Evolutionary conservation across 2,888 invertebrate species (phyloP), one percentile per base, ranked within the genome.

Genomic region (Rambutsinella grinnellia): DNA sequence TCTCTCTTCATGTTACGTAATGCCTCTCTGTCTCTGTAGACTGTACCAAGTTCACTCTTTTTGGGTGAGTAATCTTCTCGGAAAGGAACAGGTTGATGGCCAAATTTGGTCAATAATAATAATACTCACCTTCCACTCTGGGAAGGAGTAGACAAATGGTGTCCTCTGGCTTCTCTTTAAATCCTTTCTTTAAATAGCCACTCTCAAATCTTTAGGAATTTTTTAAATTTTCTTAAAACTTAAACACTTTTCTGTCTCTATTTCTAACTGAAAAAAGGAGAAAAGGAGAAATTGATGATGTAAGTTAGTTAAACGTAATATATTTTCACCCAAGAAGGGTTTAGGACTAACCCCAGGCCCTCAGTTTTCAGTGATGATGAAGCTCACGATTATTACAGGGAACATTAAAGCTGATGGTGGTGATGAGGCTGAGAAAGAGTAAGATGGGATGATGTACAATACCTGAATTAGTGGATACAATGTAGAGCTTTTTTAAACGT

Each of bases 21-120:
- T n/a, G n/a, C n/a, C n/a, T n/a, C n/a, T n/a, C n/a, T n/a, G n/a
- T n/a, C n/a, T n/a, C n/a, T n/a, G n/a, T n/a, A n/a, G n/a, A n/a
- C n/a, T n/a, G n/a, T n/a, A n/a, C n/a, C n/a, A n/a, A n/a, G n/a
- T n/a, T n/a, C n/a, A n/a, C n/a, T n/a, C n/a, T n/a, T n/a, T n/a
- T n/a, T n/a, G n/a, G n/a, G 46, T 19, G 53, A 74, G 78, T 78
- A 78, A 75, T 78, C 69, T 66, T 69, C 67, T 68, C 58, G 44
- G 44, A 19, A 60, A 67, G 53, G 24, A 61, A 58, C 68, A 76
- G 76, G 72, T 79, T 66, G 65, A 68, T 75, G 78, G 62, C 82
- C 82, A 81, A 82, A 82, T 82, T 82, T 82, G 82, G 82, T 81
- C 78, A 82, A 79, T 81, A 81, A 79, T 82, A 81, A 74, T 75